Percentiles rank a stretch among this genome's conserved stretches.
Conservation (phyloP, 2,888 invertebrate species). For the Lasioglossum malachurum region DNA sequence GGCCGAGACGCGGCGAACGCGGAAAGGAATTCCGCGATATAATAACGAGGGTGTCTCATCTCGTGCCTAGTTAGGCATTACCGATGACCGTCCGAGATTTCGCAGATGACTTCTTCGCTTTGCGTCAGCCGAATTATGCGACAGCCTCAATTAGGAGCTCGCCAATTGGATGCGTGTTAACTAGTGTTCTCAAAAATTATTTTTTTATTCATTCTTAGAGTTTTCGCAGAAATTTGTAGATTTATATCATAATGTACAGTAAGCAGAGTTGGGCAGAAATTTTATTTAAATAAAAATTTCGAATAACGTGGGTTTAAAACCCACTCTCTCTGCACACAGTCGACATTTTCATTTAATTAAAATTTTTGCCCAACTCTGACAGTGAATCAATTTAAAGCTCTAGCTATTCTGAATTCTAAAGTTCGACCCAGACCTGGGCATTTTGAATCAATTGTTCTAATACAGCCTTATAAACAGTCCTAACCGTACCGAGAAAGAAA, state of each 20-base stretch:
- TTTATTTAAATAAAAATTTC: too few species aligned
- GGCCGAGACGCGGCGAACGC: conserved; percentile 74
- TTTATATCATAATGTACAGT: not conserved
- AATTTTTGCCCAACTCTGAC: too few species aligned
- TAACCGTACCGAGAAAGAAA: too few species aligned
- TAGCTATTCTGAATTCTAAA: too few species aligned
- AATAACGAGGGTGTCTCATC: conserved; percentile 72
- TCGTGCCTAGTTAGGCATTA: conserved; percentile 69
- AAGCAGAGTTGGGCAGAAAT: too few species aligned
- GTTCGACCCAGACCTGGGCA: too few species aligned
- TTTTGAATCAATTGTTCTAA: too few species aligned
- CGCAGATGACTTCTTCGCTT: conserved; percentile 29
- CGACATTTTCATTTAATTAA: too few species aligned
- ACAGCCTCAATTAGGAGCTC: not conserved
- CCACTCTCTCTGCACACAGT: too few species aligned
- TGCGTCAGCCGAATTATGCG: not conserved
- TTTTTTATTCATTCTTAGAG: not conserved
- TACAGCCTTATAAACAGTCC: too few species aligned
- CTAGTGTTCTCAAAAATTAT: not conserved
- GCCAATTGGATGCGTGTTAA: not conserved
- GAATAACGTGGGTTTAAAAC: too few species aligned
- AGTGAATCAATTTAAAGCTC: not conserved
- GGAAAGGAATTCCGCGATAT: conserved; percentile 80
- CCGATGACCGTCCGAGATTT: conserved; percentile 61
- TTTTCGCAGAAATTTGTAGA: not conserved